Conservation (phyloP, 2,888 invertebrate species). For the Drosophila cracens region DNA sequence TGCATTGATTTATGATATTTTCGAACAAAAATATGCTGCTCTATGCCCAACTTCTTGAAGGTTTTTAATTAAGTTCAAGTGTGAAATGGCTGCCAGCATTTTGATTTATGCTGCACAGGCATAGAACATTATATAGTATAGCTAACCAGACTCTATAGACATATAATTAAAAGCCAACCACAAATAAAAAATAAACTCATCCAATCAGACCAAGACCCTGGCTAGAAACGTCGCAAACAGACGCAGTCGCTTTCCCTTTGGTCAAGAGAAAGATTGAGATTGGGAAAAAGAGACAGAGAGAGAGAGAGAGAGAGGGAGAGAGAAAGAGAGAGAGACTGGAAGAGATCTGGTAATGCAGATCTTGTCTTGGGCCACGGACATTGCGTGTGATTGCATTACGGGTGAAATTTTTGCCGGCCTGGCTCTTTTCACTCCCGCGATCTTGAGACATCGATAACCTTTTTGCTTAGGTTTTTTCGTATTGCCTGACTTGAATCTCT, state of each 20-base stretch:
- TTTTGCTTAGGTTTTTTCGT: conserved; percentile 67
- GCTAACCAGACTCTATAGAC: conserved; percentile 27
- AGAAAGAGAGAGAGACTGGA: neutral
- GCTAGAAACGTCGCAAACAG: conserved; percentile 37
- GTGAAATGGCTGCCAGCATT: conserved; percentile 53
- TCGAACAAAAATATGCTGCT: conserved; percentile 18
- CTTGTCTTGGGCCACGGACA: conserved; percentile 65
- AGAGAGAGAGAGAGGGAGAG: neutral
- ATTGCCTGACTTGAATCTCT: conserved; percentile 4
- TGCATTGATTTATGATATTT: conserved; percentile 75
- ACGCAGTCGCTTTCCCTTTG: conserved; percentile 55
- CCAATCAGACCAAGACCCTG: conserved; percentile 37
- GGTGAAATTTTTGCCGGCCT: conserved; percentile 66
- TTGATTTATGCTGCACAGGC: conserved; percentile 66
- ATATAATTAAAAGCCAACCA: conserved; percentile 51
- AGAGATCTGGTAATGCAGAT: conserved; percentile 43
- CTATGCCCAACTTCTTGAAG: conserved; percentile 13
- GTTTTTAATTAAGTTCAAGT: conserved; percentile 72
- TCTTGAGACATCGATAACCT: conserved; percentile 73
- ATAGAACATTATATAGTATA: conserved; percentile 7
- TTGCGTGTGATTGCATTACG: conserved; percentile 79
- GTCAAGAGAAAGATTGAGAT: conserved; percentile 36
- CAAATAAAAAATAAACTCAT: conserved; percentile 20
- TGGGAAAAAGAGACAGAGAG: neutral
- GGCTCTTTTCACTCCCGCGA: conserved; percentile 63